These are phyloP conservation scores for Eugnorisma glareosa DNA, from an alignment of 2,888 invertebrate species.

Conservation along the genomic window DNA sequence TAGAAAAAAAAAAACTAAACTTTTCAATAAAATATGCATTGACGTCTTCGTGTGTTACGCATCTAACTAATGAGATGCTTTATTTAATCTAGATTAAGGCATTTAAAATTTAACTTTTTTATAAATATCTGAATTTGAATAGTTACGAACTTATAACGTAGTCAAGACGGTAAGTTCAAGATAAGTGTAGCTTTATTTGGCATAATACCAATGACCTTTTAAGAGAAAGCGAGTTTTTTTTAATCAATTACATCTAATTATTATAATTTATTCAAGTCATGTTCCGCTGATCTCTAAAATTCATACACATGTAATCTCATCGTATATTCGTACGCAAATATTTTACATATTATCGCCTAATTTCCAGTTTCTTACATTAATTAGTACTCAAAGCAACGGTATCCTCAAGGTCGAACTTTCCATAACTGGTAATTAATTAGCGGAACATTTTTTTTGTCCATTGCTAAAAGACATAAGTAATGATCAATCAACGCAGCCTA, in stretches of 20 bases:
- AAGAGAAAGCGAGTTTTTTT: background rate
- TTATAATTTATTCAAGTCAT: slow-evolving; percentile 19
- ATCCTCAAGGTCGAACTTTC: slow-evolving; percentile 23
- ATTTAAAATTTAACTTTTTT: background rate
- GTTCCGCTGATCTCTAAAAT: background rate
- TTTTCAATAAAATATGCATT: background rate
- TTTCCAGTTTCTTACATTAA: background rate
- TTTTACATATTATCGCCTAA: background rate
- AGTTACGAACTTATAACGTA: background rate
- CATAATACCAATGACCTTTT: background rate
- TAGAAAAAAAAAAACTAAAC: background rate
- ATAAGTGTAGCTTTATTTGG: background rate
- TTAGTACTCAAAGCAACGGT: background rate
- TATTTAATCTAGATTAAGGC: slow-evolving; percentile 9
- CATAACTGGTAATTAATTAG: slow-evolving; percentile 9
- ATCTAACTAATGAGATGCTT: background rate
- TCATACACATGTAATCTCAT: slow-evolving; percentile 9
- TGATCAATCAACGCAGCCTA: background rate
- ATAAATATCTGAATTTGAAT: background rate
- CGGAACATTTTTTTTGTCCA: background rate
- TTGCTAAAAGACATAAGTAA: background rate
- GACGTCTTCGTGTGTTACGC: background rate
- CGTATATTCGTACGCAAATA: slow-evolving; percentile 5
- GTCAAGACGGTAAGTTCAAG: background rate
- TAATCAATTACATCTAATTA: background rate